Conservation (phyloP, 2,113 vertebrate species). For the Tympanuchus pallidicinctus region DNA sequence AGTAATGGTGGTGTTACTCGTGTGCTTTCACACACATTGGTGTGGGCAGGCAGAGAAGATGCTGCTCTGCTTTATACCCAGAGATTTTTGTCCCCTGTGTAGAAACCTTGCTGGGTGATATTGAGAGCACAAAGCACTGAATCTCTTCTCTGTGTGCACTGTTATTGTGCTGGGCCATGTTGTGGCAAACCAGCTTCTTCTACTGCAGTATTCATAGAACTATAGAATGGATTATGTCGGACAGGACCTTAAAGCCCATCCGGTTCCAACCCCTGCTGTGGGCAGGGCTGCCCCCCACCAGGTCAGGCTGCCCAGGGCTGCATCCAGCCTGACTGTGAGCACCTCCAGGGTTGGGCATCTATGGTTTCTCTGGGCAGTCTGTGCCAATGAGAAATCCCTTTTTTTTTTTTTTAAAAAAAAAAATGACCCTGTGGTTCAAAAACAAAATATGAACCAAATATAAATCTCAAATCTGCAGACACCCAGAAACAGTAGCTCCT, state of each 20-base stretch:
- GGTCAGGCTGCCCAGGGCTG: too few relatives aligned
- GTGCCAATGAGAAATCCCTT: background rate
- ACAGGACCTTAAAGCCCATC: too few relatives aligned
- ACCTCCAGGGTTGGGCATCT: too few relatives aligned
- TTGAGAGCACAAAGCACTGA: background rate
- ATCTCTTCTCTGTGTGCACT: rapidly evolving
- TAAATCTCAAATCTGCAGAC: background rate
- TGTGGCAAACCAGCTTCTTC: background rate
- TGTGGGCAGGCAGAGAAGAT: background rate
- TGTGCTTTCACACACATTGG: background rate
- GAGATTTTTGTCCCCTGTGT: background rate
- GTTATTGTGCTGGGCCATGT: rapidly evolving
- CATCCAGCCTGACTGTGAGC: too few relatives aligned
- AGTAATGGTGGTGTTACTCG: background rate
- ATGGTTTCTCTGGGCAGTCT: too few relatives aligned
- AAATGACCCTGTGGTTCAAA: background rate
- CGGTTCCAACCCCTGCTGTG: too few relatives aligned
- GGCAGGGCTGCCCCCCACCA: too few relatives aligned
- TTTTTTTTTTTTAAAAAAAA: background rate
- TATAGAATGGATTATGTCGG: too few relatives aligned
- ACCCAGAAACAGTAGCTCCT: constrained; percentile 32
- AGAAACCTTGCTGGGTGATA: background rate
- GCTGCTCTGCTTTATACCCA: background rate
- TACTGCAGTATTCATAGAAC: background rate
- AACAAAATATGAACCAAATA: constrained; percentile 27